phyloP scores from a whole-genome alignment of 2,888 invertebrate species.

The Tetramorium bicarinatum region DNA sequence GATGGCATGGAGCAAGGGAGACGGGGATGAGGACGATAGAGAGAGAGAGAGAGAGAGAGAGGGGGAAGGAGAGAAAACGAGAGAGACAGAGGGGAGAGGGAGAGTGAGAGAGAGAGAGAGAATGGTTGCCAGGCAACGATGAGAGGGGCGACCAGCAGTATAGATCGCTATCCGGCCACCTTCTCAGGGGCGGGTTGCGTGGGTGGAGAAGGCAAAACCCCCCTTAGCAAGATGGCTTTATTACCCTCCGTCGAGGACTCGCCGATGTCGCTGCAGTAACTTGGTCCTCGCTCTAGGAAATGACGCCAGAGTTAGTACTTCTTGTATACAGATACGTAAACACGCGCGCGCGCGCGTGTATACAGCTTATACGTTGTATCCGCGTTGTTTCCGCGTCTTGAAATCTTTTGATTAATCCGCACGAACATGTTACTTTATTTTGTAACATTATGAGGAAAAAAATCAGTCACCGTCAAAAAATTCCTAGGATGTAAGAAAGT shows the following conservation, averaged over 20 bases:
- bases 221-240: slow-evolving; percentile 86
- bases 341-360: neutral
- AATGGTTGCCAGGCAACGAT: slow-evolving; percentile 72
- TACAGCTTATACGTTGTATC: slow-evolving; percentile 12
- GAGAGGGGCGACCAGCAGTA: slow-evolving; percentile 79
- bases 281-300: slow-evolving; percentile 80
- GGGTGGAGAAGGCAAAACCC: slow-evolving; percentile 72
- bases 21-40: slow-evolving; percentile 60
- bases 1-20: slow-evolving; percentile 63
- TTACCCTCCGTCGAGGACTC: slow-evolving; percentile 83
- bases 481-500: neutral
- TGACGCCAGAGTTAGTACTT: slow-evolving; percentile 77
- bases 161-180: slow-evolving; percentile 80
- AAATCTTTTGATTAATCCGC: slow-evolving; percentile 35
- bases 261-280: slow-evolving; percentile 81
- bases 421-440: neutral
- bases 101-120: slow-evolving; percentile 51
- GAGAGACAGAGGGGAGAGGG: neutral
- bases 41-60: slow-evolving; percentile 57
- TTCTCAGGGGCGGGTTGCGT: slow-evolving; percentile 77
- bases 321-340: slow-evolving; percentile 13
- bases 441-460: neutral
- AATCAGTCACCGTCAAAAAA: neutral
- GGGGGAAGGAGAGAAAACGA: slow-evolving; percentile 48
- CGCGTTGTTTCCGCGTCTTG: slow-evolving; percentile 16